phyloP scores from a whole-genome alignment of 1,140 invertebrate genomes.

The Augochlora pura region DNA sequence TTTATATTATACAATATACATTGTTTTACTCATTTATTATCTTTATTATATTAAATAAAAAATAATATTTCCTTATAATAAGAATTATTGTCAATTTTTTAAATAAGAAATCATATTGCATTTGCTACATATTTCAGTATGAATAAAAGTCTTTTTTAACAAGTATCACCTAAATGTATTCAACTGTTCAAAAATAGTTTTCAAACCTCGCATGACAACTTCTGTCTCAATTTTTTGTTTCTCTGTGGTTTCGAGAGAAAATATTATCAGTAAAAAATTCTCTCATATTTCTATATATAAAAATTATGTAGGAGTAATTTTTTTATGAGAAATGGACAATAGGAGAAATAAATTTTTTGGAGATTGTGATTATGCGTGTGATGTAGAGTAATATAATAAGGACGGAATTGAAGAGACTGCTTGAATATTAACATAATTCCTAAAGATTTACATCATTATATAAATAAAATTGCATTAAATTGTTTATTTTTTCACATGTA shows the following conservation, averaged over 20 bases:
- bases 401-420: conserved; percentile 38
- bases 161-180: too few relatives aligned
- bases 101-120: too few relatives aligned
- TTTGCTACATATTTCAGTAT: too few relatives aligned
- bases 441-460: background rate
- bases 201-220: too few relatives aligned
- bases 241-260: background rate
- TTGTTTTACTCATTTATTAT: too few relatives aligned
- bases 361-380: background rate
- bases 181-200: too few relatives aligned
- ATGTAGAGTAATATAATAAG: conserved; percentile 16
- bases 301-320: background rate
- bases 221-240: background rate
- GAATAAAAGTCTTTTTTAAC: too few relatives aligned
- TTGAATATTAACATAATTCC: conserved; percentile 22
- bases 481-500: background rate
- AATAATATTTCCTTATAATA: too few relatives aligned
- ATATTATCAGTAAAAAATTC: background rate
- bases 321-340: background rate
- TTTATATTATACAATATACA: too few relatives aligned
- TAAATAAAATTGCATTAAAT: background rate
- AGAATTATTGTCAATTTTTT: too few relatives aligned
- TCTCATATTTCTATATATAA: background rate
- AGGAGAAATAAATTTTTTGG: background rate
- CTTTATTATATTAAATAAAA: too few relatives aligned